phyloP scores from a whole-genome alignment of 2,888 invertebrate species.

The Agrochola macilenta region DNA sequence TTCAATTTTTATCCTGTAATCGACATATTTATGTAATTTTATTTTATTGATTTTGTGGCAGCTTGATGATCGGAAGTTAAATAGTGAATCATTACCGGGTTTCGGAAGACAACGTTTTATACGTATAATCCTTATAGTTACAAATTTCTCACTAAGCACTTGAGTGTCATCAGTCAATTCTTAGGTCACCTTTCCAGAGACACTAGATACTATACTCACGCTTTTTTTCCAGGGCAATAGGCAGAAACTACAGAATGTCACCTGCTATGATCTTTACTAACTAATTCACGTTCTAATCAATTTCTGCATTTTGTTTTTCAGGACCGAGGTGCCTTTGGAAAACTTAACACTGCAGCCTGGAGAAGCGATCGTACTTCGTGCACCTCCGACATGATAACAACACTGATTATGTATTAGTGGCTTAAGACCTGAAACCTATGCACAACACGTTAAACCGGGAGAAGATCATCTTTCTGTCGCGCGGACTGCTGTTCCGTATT shows the following conservation, averaged over 20 bases:
- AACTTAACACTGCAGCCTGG: slow-evolving; percentile 72
- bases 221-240: neutral
- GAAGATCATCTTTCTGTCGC: neutral
- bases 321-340: slow-evolving; percentile 65
- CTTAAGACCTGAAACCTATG: neutral
- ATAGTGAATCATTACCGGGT: neutral
- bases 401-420: neutral
- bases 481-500: neutral
- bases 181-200: neutral
- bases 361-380: slow-evolving; percentile 74
- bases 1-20: neutral
- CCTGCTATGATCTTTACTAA: neutral
- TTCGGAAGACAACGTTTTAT: neutral
- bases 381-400: slow-evolving; percentile 63
- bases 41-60: neutral
- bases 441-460: neutral
- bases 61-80: neutral
- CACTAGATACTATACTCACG: neutral
- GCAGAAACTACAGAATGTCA: neutral
- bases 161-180: neutral
- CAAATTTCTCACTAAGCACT: too few species aligned
- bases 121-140: too few species aligned
- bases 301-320: slow-evolving; percentile 55
- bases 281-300: neutral
- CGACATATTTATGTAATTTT: neutral